Conservation (phyloP, 37 sponge, comb jelly and placozoan genomes). For the Chondrosia reniformis region DNA sequence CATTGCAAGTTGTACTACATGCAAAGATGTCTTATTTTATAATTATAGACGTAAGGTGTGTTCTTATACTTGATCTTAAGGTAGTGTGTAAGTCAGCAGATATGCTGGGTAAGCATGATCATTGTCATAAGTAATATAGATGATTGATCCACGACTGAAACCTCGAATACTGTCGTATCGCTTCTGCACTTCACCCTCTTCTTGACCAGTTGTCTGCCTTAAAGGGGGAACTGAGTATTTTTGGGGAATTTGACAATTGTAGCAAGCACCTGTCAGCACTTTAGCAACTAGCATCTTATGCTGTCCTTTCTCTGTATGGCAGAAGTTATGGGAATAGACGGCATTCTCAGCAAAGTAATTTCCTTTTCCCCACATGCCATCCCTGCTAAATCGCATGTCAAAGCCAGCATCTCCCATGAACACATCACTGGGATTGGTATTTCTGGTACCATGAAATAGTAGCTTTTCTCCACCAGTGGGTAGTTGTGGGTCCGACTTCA, state of each 20-base stretch:
- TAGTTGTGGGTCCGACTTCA: background rate
- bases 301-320: background rate
- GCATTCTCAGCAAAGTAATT: constrained; percentile 74
- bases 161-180: constrained; percentile 58
- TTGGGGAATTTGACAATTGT: background rate
- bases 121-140: constrained; percentile 69
- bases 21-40: no score
- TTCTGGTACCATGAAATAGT: constrained; percentile 55
- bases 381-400: constrained; percentile 43
- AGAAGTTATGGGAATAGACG: constrained; percentile 40
- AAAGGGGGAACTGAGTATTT: background rate
- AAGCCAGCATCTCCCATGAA: constrained; percentile 50
- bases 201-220: background rate
- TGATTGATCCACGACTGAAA: constrained; percentile 25
- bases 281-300: constrained; percentile 47
- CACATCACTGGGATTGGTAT: constrained; percentile 34
- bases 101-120: constrained; percentile 58
- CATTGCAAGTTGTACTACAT: background rate
- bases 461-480: constrained; percentile 1
- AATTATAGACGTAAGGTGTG: no score
- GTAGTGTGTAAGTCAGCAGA: constrained; percentile 38
- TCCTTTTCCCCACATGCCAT: constrained; percentile 66
- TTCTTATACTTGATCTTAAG: background rate
- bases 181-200: background rate
- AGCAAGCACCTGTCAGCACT: constrained; percentile 46